Evolutionary conservation across 1,140 invertebrate species (phyloP), one percentile per base, ranked within the genome.

Genomic region (Muscidifurax raptorellus): DNA sequence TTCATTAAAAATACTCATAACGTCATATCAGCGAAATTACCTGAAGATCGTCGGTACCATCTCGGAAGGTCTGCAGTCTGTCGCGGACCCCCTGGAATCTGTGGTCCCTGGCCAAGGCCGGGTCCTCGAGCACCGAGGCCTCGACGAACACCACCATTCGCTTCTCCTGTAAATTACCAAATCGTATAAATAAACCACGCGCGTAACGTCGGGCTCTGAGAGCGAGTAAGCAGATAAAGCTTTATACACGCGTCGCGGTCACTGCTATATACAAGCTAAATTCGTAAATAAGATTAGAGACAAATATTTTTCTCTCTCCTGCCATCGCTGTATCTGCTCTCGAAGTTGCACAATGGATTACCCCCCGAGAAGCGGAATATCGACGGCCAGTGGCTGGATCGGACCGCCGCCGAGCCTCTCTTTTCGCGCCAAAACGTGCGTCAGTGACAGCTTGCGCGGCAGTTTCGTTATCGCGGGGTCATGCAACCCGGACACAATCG

Each of bases 141-240:
- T 99, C 98, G 4, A 99, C 97, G 93, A 97, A 98, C 12, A 99
- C 98, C 2, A 98, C 96, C 98, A 99, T 98, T 85, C 96, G 95
- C 93, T 98, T 98, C 91, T 98, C 97, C 97, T 98, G 89, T 10
- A 85, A 85, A 85, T 86, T 44, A 52, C 6, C 0, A 28, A 69
- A 69, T 69, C 25, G 22, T 13, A n/a, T n/a, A 69, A 69, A 69
- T 59, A 59, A 59, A 18, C 18, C 1, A 47, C 44, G 15, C 44
- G 1, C 15, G 44, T 47, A 15, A 47, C 15, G 0, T 0, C 15
- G 10, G 44, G 5, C 52, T n/a, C n/a, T n/a, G n/a, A n/a, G n/a
- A n/a, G n/a, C n/a, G n/a, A n/a, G n/a, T n/a, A n/a, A n/a, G 0
- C 5, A 40, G 36, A 40, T 40, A 40, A 40, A n/a, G n/a, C n/a